Evolutionary conservation across 2,113 vertebrate species (phyloP).

Genomic region (Ochotona princeps): DNA sequence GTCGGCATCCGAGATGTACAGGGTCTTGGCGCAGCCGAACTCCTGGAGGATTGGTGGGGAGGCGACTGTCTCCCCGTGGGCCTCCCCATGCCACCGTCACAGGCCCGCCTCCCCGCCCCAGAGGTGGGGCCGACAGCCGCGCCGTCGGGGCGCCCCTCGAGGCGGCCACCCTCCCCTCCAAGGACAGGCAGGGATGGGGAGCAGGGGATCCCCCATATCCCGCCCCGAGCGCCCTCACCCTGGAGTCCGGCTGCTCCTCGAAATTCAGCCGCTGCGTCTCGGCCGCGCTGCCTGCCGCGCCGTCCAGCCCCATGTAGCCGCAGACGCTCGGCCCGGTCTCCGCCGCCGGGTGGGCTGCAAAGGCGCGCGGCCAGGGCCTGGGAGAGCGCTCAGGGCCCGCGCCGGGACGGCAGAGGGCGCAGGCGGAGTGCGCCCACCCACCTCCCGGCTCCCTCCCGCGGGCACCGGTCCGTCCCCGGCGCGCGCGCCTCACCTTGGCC

Average conservation of each 20-base stretch:
- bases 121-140: too few species aligned
- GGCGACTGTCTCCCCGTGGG: background rate
- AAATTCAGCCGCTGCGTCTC: slow-evolving; percentile 94
- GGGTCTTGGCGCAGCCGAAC: slow-evolving; percentile 94
- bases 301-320: slow-evolving; percentile 96
- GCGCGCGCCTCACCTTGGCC: slow-evolving; percentile 87
- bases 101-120: too few species aligned
- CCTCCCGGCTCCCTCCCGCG: background rate
- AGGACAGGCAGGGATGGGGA: background rate
- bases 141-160: too few species aligned
- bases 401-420: slow-evolving; percentile 68
- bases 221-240: slow-evolving; percentile 83
- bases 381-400: background rate
- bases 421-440: background rate
- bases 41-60: slow-evolving; percentile 81
- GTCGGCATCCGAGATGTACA: slow-evolving; percentile 96
- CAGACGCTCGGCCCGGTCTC: slow-evolving; percentile 86
- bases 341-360: slow-evolving; percentile 85
- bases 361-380: background rate
- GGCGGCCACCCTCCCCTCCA: background rate
- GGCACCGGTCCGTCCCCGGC: too few species aligned
- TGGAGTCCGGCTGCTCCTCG: slow-evolving; percentile 90
- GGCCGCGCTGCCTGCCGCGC: slow-evolving; percentile 86
- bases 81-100: background rate
- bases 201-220: background rate